phyloP scores from a whole-genome alignment of 1,140 invertebrate species.

The Samia ricini region DNA sequence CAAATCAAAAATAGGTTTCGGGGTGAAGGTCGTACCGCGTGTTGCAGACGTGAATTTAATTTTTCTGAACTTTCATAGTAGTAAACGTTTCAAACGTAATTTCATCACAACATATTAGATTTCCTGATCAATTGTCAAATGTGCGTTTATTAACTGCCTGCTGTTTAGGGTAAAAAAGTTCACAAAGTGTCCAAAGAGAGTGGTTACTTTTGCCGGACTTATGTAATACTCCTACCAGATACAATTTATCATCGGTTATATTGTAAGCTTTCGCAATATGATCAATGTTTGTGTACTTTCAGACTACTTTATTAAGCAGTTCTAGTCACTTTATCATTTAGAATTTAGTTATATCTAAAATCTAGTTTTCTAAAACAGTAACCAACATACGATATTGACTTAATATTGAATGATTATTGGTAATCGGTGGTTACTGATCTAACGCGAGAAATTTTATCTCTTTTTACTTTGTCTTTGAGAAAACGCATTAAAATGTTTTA shows the following conservation, averaged over 20 bases:
- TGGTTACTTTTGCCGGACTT: constrained; percentile 71
- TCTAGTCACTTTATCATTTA: too few species aligned
- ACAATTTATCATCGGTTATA: constrained; percentile 68
- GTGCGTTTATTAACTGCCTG: constrained; percentile 3
- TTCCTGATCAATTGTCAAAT: neutral
- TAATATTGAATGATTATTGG: too few species aligned
- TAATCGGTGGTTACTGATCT: too few species aligned
- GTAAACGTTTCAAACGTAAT: neutral
- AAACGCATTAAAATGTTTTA: too few species aligned
- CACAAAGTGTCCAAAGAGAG: constrained; percentile 50
- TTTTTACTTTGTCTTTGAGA: too few species aligned
- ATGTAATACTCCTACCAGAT: constrained; percentile 53
- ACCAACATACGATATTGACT: too few species aligned
- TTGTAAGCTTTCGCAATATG: constrained; percentile 68
- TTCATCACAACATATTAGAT: neutral
- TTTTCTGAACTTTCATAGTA: constrained; percentile 18
- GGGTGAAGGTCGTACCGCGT: constrained; percentile 32
- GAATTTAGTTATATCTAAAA: too few species aligned
- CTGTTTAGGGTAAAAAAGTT: constrained; percentile 47
- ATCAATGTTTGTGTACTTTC: constrained; percentile 39
- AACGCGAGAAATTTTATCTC: too few species aligned
- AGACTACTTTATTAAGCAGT: constrained; percentile 27
- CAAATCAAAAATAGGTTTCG: constrained; percentile 36
- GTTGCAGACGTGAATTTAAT: constrained; percentile 20
- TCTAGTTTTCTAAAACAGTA: too few species aligned